Evolutionary conservation across 1,140 invertebrate genomes (phyloP).

Genomic region (Papilio polytes): DNA sequence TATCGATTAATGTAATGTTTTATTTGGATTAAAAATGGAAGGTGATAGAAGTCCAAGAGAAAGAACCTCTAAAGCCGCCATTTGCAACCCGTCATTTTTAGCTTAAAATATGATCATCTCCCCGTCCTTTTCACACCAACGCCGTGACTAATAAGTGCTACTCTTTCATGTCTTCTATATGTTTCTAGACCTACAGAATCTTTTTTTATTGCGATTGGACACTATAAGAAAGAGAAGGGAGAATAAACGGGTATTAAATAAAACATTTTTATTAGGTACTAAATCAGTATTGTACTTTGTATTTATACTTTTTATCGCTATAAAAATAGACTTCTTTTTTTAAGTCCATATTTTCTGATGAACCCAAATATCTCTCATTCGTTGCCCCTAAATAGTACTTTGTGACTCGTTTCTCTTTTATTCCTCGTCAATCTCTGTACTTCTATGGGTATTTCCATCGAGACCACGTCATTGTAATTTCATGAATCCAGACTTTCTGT

Average conservation of each 20-base stretch:
- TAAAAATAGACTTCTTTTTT: not conserved
- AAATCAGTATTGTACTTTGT: not conserved
- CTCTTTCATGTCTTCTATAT: too few relatives aligned
- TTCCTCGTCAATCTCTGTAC: not conserved
- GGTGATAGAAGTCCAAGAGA: not conserved
- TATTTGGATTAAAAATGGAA: slow-evolving; percentile 45
- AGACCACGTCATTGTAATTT: too few relatives aligned
- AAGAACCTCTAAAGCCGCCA: not conserved
- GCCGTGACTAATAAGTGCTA: too few relatives aligned
- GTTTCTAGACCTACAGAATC: too few relatives aligned
- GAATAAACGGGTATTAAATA: not conserved
- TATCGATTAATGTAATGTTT: slow-evolving; percentile 68
- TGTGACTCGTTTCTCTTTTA: not conserved
- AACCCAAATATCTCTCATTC: not conserved
- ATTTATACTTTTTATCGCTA: not conserved
- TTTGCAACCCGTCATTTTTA: too few relatives aligned
- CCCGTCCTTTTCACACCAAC: too few relatives aligned
- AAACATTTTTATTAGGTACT: not conserved
- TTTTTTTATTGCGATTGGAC: too few relatives aligned
- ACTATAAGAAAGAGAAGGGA: not conserved
- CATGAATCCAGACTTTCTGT: too few relatives aligned
- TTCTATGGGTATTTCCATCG: not conserved
- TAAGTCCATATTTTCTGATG: not conserved
- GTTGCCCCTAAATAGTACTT: not conserved
- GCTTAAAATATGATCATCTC: too few relatives aligned